Conservation (phyloP, 2,888 invertebrate species). For the Patella caerulea region DNA sequence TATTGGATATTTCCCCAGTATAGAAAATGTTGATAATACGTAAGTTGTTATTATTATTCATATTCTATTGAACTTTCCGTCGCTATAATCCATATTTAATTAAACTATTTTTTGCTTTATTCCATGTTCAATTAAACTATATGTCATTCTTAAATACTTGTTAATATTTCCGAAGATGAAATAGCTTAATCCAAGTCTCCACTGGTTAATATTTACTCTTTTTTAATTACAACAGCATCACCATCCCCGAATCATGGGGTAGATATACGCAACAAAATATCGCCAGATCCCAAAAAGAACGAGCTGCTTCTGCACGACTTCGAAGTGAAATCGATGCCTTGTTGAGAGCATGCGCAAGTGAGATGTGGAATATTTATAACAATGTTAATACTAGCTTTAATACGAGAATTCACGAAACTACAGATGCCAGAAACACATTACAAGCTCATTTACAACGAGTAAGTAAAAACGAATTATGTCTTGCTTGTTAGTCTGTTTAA, state of each 20-base stretch:
- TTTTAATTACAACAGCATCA: constrained; percentile 75
- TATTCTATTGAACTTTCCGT: neutral
- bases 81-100: no score
- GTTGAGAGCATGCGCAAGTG: constrained; percentile 66
- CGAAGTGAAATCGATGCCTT: constrained; percentile 66
- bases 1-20: constrained; percentile 65
- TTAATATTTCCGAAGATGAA: no score
- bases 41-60: constrained; percentile 41
- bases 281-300: constrained; percentile 66
- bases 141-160: no score
- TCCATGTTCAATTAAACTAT: no score
- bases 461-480: constrained; percentile 18
- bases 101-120: no score
- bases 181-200: no score
- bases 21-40: constrained; percentile 68
- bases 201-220: no score
- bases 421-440: constrained; percentile 68
- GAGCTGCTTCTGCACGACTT: constrained; percentile 64
- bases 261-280: constrained; percentile 70
- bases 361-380: constrained; percentile 71
- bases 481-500: no score
- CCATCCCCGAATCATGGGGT: constrained; percentile 75
- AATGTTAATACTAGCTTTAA: constrained; percentile 68
- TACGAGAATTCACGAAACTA: constrained; percentile 64
- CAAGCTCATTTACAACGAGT: constrained; percentile 69